These are phyloP conservation scores for Gari tellinella DNA, from an alignment of 2,888 invertebrate species.

Conservation along the genomic window DNA sequence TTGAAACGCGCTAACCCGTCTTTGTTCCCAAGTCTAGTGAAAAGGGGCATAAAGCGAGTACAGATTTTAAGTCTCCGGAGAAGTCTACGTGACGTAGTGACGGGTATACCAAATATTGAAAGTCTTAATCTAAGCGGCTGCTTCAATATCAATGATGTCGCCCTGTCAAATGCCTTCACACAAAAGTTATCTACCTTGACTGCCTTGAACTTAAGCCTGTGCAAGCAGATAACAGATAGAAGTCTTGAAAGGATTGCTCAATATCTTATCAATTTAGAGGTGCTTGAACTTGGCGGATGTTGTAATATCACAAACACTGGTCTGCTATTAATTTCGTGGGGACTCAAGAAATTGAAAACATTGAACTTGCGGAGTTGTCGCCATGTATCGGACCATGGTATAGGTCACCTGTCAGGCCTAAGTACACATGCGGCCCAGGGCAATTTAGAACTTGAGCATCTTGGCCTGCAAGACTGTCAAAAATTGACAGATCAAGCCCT, in stretches of 20 bases:
- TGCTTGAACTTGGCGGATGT: conserved; percentile 95
- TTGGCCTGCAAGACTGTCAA: conserved; percentile 97
- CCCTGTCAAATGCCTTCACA: conserved; percentile 92
- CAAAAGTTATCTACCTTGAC: conserved; percentile 90
- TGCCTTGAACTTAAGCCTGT: conserved; percentile 93
- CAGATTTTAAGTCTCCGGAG: conserved; percentile 94
- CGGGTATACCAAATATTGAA: conserved; percentile 93
- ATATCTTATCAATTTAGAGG: conserved; percentile 92
- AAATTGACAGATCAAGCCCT: conserved; percentile 95
- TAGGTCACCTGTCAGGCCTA: conserved; percentile 90
- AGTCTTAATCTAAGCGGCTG: conserved; percentile 96
- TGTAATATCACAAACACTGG: conserved; percentile 95
- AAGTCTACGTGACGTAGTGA: conserved; percentile 93
- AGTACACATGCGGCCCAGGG: conserved; percentile 76
- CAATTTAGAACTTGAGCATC: conserved; percentile 90
- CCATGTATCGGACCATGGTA: conserved; percentile 95
- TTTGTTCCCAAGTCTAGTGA: conserved; percentile 93
- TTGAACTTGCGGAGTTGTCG: conserved; percentile 96
- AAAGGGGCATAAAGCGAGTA: conserved; percentile 94
- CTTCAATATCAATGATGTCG: conserved; percentile 95
- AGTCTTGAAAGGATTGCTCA: conserved; percentile 94
- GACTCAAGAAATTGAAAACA: conserved; percentile 92
- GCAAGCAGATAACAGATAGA: conserved; percentile 97
- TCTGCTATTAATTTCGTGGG: conserved; percentile 93
- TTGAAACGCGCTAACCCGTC: conserved; percentile 91